Conservation (phyloP, 2,797 vertebrate genomes). For the Amblyopsis hoosieri region DNA sequence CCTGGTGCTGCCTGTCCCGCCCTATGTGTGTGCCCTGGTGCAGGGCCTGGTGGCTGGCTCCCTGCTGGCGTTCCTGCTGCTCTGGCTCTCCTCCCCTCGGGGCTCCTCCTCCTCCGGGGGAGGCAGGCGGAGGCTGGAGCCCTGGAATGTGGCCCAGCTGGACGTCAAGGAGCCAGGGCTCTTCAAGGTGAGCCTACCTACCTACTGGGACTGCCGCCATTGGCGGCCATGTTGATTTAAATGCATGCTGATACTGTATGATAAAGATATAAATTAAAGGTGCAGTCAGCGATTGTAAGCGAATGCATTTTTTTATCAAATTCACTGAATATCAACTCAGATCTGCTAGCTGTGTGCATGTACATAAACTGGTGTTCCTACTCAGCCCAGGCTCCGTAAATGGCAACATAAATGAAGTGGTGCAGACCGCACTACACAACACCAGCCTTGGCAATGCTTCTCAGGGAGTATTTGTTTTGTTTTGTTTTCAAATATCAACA, state of each 20-base stretch:
- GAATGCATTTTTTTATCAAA: neutral
- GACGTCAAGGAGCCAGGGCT: slow-evolving; percentile 93
- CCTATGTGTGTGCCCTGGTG: slow-evolving; percentile 85
- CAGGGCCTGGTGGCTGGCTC: slow-evolving; percentile 90
- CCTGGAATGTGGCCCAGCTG: slow-evolving; percentile 78
- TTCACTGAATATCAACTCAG: too few relatives aligned
- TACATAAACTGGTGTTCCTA: too few relatives aligned
- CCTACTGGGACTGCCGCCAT: neutral
- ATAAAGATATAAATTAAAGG: too few relatives aligned
- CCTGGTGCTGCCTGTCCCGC: slow-evolving; percentile 89
- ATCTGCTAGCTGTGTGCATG: too few relatives aligned
- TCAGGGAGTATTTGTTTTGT: too few relatives aligned
- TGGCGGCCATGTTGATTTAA: neutral
- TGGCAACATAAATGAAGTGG: too few relatives aligned
- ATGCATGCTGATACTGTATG: neutral
- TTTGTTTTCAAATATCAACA: too few relatives aligned
- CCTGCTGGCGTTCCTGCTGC: slow-evolving; percentile 86
- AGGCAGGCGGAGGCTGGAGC: slow-evolving; percentile 61
- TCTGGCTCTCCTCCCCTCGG: slow-evolving; percentile 88
- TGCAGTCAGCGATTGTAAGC: too few relatives aligned
- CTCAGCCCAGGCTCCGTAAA: too few relatives aligned
- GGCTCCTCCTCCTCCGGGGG: slow-evolving; percentile 61
- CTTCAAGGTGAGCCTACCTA: slow-evolving; percentile 85
- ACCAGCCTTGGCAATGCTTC: too few relatives aligned
- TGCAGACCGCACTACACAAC: too few relatives aligned